Evolutionary conservation across 2,797 vertebrate species (phyloP), one percentile per base, ranked within the genome.

Genomic region (Melanotaenia maccullochi): DNA sequence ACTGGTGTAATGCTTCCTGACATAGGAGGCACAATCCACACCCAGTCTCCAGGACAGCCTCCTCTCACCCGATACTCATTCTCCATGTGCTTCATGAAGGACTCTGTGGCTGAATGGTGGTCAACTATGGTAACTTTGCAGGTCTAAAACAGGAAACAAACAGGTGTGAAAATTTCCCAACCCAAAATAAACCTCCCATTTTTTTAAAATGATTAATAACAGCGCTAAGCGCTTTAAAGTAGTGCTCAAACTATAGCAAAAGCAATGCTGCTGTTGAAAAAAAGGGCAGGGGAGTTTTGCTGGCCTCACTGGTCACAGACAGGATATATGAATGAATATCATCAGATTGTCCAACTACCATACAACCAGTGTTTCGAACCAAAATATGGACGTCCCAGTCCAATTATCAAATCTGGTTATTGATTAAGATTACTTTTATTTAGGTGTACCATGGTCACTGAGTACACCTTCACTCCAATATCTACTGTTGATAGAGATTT

Each of bases 61-160:
- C 98, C 98, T 4, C 98, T 95, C 85, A 97, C 97, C 2, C 96
- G 93, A 73, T 96, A 96, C 81, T 99, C 98, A 0, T 99, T 99
- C 89, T 99, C 97, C 98, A 99, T 97, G 94, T 99, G 98, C 87
- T 99, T 99, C 90, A 99, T 98, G 80, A 99, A 99, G 85, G 98
- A 99, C 90, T 99, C 98, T 0, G 98, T 98, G 81, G 98, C 98
- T 0, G 98, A 99, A 87, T 99, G 98, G 83, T 99, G 98, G 88
- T 99, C 98, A 18, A 99, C 98, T 18, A 99, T 99, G 83, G 98
- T 99, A 89, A 99, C 97, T 86, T 99, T 99, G 90, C 96, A 96
- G 0, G 93, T 92, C 98, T 99, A 66, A 0, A 20, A 72, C 8
- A 68, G 0, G 9, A 7, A 25, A 49, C 7, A 44, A 13, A 59